A percentile compares a stretch with the other conserved stretches of the same genome.
These are phyloP conservation scores for Pseudobourletiella spinata DNA, from an alignment of 1,140 invertebrate genomes.

Conservation along the genomic window DNA sequence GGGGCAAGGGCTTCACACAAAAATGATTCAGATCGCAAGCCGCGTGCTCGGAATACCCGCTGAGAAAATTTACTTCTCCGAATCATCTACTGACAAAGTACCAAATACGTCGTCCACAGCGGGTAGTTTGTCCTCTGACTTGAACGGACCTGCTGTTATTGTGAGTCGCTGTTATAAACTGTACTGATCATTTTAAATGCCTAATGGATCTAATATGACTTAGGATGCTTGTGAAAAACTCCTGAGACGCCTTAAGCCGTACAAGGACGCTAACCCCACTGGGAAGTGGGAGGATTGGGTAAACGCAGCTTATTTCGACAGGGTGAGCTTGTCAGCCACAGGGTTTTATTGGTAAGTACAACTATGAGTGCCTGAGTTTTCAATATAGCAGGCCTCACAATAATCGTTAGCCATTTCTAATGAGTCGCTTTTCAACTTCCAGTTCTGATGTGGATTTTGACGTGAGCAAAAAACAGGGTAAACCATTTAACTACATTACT, in stretches of 20 bases:
- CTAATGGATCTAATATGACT: no score
- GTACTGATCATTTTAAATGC: no score
- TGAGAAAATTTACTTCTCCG: slow-evolving; percentile 72
- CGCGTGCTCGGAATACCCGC: slow-evolving; percentile 60
- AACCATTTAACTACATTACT: slow-evolving; percentile 66
- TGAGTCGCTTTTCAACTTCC: no score
- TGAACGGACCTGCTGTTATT: slow-evolving; percentile 89
- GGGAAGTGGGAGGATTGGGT: slow-evolving; percentile 80
- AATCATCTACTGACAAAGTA: slow-evolving; percentile 88
- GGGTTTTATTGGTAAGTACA: slow-evolving; percentile 60
- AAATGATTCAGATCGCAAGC: slow-evolving; percentile 83
- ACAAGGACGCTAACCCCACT: slow-evolving; percentile 64
- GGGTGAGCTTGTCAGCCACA: slow-evolving; percentile 71
- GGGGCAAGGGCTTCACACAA: slow-evolving; percentile 91
- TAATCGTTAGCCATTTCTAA: no score
- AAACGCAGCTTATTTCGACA: slow-evolving; percentile 62
- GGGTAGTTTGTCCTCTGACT: slow-evolving; percentile 78
- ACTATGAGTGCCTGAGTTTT: background rate
- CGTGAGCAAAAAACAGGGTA: background rate
- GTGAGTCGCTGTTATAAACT: slow-evolving; percentile 49
- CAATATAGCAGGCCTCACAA: no score
- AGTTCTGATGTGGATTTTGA: background rate
- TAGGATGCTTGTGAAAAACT: slow-evolving; percentile 73
- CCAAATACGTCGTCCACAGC: slow-evolving; percentile 88
- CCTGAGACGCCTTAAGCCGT: slow-evolving; percentile 63